Conservation (phyloP, 2,888 invertebrate genomes). For the Chloroclystis v-ata region DNA sequence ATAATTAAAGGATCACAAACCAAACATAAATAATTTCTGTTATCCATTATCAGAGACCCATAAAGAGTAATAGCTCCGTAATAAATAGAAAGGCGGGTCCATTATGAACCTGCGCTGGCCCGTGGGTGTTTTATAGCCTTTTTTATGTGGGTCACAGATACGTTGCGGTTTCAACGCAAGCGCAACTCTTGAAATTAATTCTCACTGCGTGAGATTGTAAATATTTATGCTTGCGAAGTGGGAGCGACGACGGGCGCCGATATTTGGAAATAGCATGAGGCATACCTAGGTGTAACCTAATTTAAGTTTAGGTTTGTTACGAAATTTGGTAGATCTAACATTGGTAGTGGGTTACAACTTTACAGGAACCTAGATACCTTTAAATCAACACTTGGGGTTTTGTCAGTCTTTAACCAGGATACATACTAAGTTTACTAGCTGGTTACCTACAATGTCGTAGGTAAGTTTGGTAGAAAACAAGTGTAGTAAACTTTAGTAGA, state of each 20-base stretch:
- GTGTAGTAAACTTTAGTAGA: too few relatives aligned
- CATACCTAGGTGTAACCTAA: neutral
- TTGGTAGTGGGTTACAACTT: neutral
- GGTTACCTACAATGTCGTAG: too few relatives aligned
- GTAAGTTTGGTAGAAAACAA: too few relatives aligned
- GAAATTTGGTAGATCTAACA: neutral
- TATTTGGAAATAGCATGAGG: conserved; percentile 12
- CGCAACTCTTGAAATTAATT: conserved; percentile 15
- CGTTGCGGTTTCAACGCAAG: conserved; percentile 30
- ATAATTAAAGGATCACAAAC: conserved; percentile 14
- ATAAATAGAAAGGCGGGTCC: conserved; percentile 34
- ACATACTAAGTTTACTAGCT: too few relatives aligned
- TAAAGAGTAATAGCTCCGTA: conserved; percentile 25
- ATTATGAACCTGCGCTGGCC: conserved; percentile 31
- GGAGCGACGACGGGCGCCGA: conserved; percentile 11
- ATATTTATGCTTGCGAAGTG: conserved; percentile 16
- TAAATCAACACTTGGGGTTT: too few relatives aligned
- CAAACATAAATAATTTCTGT: conserved; percentile 26
- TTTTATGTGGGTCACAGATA: conserved; percentile 42
- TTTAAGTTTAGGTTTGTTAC: neutral
- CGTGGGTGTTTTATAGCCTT: conserved; percentile 33
- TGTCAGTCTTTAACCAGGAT: too few relatives aligned
- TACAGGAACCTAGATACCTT: neutral
- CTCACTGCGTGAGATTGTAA: conserved; percentile 17
- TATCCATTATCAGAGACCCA: conserved; percentile 21